A percentile compares a stretch with the other conserved stretches of the same genome.
Conservation (phyloP, 2,113 vertebrate genomes). For the Aptenodytes patagonicus region DNA sequence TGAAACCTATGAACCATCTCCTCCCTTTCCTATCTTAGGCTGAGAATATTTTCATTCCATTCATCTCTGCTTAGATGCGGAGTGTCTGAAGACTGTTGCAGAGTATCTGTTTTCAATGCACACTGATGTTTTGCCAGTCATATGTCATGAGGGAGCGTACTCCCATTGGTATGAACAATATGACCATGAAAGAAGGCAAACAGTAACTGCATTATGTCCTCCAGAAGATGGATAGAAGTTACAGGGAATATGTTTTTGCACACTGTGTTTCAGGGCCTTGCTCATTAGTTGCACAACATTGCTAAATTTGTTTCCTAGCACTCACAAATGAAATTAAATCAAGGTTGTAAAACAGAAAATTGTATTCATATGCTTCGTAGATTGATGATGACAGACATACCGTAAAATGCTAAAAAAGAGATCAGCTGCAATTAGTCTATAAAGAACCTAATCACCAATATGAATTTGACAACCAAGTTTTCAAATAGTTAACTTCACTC, state of each 20-base stretch:
- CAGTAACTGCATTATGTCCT: conserved; percentile 12
- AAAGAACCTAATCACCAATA: background rate
- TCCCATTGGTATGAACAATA: background rate
- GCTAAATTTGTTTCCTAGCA: background rate
- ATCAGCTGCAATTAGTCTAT: background rate
- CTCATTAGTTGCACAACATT: background rate
- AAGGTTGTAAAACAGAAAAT: background rate
- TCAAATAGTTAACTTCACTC: background rate
- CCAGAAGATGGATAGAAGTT: background rate
- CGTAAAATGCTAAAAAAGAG: background rate
- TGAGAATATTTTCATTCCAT: background rate
- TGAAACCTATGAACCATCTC: background rate
- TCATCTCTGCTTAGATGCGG: background rate
- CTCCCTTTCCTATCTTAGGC: background rate
- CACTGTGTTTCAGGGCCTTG: background rate
- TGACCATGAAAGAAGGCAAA: background rate
- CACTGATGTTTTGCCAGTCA: background rate
- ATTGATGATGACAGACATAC: background rate
- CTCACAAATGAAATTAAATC: conserved; percentile 19
- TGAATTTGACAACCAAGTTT: background rate
- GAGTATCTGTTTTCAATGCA: background rate
- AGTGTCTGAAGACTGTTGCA: background rate
- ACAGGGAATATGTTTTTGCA: background rate
- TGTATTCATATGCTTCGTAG: background rate
- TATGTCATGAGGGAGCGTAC: background rate